Conservation (phyloP, 2,888 invertebrate species). For the Lasius fuliginosus region DNA sequence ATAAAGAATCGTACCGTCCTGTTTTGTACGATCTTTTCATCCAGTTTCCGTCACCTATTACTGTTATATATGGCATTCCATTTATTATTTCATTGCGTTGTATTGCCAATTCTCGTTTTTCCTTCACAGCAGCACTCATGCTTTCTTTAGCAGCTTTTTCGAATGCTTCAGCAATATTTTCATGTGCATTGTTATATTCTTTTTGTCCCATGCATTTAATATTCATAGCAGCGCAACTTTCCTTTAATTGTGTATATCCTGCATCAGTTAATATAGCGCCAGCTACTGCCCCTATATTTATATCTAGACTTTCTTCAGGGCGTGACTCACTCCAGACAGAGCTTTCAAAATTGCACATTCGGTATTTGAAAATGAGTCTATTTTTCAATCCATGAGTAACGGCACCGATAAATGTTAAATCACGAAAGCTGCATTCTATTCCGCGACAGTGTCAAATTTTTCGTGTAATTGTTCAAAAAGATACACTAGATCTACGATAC, state of each 20-base stretch:
- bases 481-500: too few species aligned
- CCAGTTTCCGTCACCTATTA: not conserved
- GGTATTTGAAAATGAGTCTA: not conserved
- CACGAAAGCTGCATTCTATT: not conserved
- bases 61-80: conserved; percentile 5
- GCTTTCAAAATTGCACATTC: not conserved
- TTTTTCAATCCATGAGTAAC: not conserved
- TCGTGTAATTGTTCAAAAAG: too few species aligned
- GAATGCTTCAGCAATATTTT: not conserved
- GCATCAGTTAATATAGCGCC: too few species aligned
- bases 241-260: too few species aligned
- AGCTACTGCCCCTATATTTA: too few species aligned
- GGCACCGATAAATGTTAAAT: not conserved
- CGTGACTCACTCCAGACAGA: not conserved
- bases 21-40: not conserved
- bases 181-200: not conserved
- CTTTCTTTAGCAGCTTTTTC: not conserved
- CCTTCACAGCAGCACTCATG: not conserved
- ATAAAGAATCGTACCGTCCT: too few species aligned
- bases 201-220: not conserved
- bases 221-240: too few species aligned
- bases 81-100: conserved; percentile 2
- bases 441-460: not conserved
- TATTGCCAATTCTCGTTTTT: conserved; percentile 10
- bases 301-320: too few species aligned